Base-by-base conservation (phyloP, 92 coral and sea anemone species). In the Montipora capitata region DNA sequence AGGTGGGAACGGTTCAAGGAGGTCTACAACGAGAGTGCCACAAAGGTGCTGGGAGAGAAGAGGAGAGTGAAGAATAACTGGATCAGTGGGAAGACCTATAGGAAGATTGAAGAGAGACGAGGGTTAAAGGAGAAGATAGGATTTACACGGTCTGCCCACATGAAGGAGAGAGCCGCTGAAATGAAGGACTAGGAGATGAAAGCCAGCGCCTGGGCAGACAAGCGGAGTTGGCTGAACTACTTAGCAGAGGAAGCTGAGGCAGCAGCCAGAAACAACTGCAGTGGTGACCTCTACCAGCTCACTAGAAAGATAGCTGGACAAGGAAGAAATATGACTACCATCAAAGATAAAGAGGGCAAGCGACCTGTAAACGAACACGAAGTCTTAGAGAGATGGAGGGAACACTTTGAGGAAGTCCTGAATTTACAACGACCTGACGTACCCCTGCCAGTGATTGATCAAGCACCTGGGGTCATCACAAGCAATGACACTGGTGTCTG, bases 71-170 rank as follows among this genome's bases (percentile, higher is more conserved):
- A 72, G 77, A 72, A 45, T 72, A 56, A 40, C 56, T 72, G 77
- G 56, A 73, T 73, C 58, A 73, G 78, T 45, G 78, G 78, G 7
- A 12, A 73, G 78, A 73, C 78, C 78, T 73, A 73, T 10, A 73
- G 40, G 78, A 73, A 73, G 78, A 73, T 48, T 18, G 78, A 44
- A 73, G 39, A 49, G 58, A 7, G 40, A 73, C 57, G 58, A 38
- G 17, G 77, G 51, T 13, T 72, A 42, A 72, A 41, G 38, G 77
- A 42, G 54, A 72, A 68, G 73, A 39, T 14, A 10, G 51, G 51
- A 45, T 8, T 14, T 70, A 38, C 48, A 40, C 12, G 39, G 38
- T 67, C 72, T 67, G 72, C 72, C 72, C 72, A 40, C 75, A 3
- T 70, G 75, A 70, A 70, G 45, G 48, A 70, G 48, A 70, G 49